Percentiles rank a stretch among this genome's conserved stretches.
Evolutionary conservation across 92 coral and sea anemone species (phyloP).

Genomic region (Epizoanthus scotinus): DNA sequence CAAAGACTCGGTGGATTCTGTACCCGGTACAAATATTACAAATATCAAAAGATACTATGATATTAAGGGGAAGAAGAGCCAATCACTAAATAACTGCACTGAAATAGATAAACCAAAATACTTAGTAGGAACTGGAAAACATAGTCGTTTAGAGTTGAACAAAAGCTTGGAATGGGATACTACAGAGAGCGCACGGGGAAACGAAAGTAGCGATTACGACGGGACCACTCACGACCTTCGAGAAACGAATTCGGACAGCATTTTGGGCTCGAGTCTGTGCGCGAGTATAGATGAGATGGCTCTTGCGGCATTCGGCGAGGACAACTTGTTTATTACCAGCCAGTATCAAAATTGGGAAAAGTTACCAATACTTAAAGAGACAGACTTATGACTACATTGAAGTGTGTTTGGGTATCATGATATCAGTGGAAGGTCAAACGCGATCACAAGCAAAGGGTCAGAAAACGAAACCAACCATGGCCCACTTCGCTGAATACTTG

Average conservation of each 20-base stretch:
- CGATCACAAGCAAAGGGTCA: neutral
- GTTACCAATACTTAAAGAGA: slow-evolving; percentile 22
- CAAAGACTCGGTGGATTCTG: slow-evolving; percentile 30
- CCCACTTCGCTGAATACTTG: neutral
- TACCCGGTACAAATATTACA: neutral
- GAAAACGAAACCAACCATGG: slow-evolving; percentile 7
- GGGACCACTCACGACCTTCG: slow-evolving; percentile 32
- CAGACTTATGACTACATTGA: slow-evolving; percentile 30
- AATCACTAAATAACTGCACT: neutral
- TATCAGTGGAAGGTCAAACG: neutral
- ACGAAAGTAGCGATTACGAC: slow-evolving; percentile 27
- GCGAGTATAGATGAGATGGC: slow-evolving; percentile 30
- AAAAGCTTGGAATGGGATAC: slow-evolving; percentile 58
- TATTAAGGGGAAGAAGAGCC: neutral
- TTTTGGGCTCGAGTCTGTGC: slow-evolving; percentile 36
- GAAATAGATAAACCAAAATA: slow-evolving; percentile 8
- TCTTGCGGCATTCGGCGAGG: slow-evolving; percentile 8
- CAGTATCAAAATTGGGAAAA: slow-evolving; percentile 28
- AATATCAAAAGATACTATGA: neutral
- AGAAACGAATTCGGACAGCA: slow-evolving; percentile 35
- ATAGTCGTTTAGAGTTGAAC: neutral
- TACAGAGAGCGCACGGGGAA: slow-evolving; percentile 61
- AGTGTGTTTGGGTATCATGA: slow-evolving; percentile 11
- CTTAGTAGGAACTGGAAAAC: slow-evolving; percentile 12
- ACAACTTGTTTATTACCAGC: neutral